Evolutionary conservation across 2,797 vertebrate species (phyloP).

Genomic region (Aulostomus chinensis): DNA sequence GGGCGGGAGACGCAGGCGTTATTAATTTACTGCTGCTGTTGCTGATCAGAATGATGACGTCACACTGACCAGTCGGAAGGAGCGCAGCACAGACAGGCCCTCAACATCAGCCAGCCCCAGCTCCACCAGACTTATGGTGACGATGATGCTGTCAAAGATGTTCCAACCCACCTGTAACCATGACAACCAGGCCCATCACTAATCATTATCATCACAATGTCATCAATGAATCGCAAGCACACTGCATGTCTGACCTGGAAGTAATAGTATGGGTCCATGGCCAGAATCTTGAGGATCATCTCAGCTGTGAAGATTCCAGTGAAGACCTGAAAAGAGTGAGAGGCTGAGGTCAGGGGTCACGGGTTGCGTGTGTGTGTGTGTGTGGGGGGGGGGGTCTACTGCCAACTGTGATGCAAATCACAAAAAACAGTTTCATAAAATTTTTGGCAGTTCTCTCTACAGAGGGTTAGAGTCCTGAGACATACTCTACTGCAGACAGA

Average conservation of each 20-base stretch:
- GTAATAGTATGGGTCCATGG: conserved; percentile 93
- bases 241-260: conserved; percentile 81
- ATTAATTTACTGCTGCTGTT: neutral
- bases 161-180: conserved; percentile 93
- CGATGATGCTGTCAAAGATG: conserved; percentile 95
- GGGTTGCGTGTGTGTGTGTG: too few relatives aligned
- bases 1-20: neutral
- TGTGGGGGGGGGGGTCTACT: too few relatives aligned
- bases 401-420: too few relatives aligned
- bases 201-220: neutral
- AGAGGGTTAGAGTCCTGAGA: too few relatives aligned
- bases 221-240: neutral
- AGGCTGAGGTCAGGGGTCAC: neutral
- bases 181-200: neutral
- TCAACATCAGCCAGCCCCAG: conserved; percentile 89
- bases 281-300: conserved; percentile 89
- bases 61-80: conserved; percentile 88
- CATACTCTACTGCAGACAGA: too few relatives aligned
- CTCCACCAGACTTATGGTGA: conserved; percentile 93
- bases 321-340: conserved; percentile 80
- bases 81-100: conserved; percentile 92
- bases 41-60: neutral
- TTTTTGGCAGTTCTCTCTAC: too few relatives aligned
- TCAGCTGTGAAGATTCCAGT: conserved; percentile 92
- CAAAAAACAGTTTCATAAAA: too few relatives aligned